Evolutionary conservation across 2,113 vertebrate species (phyloP), one percentile per base, ranked within the genome.

Genomic region (Microtus ochrogaster): DNA sequence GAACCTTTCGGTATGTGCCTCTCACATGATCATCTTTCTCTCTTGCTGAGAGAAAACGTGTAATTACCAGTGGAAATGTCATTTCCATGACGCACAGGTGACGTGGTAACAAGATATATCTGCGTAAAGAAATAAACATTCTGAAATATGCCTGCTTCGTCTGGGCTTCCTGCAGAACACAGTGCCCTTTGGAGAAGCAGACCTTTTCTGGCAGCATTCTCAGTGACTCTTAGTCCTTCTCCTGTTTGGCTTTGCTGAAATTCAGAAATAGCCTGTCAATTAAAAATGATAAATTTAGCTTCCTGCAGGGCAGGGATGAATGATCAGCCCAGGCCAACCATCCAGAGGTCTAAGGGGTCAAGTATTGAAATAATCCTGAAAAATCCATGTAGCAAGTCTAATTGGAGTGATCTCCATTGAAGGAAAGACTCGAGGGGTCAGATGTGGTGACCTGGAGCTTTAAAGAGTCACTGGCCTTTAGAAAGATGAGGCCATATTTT

Each of bases 201-300:
- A 90, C 33, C 49, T 94, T 95, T 58, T 17, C 65, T 41, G 7
- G 28, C 2, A 84, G 49, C 88, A 12, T 72, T 81, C 87, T 82
- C 70, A 49, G 26, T 33, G 36, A 92, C 36, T 91, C 41, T 66
- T 87, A 72, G 22, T 66, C 49, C n/a, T 95, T 90, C 58, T 86
- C 44, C 66, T 63, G 36, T 68, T 91, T 79, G 72, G 55, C 90
- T 94, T 74, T 83, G 47, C 58, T 33, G 39, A 82, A 83, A 91
- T 88, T 93, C 95, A 68, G 58, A 79, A 55, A 95, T 83, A 94
- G 86, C 76, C 81, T 93, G 84, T 94, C 92, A 96, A 97, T 97
- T 96, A 97, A 92, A 97, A 94, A 90, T 97, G 88, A 96, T 84
- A 90, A 94, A 94, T 93, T 68, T 70, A 55, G 36, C 88, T 84